Evolutionary conservation across 2,888 invertebrate genomes (phyloP).

Genomic region (Agriotes lineatus): DNA sequence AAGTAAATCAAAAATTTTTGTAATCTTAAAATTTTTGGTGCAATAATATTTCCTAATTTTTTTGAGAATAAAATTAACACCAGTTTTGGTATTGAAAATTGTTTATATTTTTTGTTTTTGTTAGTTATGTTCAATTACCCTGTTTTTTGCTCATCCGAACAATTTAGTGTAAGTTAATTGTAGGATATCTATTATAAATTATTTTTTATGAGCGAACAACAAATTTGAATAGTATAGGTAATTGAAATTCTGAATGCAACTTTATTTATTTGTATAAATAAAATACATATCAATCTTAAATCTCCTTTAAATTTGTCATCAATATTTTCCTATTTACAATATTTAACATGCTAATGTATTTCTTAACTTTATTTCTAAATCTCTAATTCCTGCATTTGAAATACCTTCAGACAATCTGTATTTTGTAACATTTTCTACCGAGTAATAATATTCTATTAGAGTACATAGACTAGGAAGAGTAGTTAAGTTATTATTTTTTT

Average conservation of each 20-base stretch:
- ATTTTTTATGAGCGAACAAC: neutral
- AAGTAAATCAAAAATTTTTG: too few species aligned
- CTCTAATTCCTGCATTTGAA: too few species aligned
- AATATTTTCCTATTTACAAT: too few species aligned
- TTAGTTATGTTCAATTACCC: slow-evolving; percentile 1
- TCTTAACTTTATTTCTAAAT: too few species aligned
- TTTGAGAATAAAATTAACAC: too few species aligned
- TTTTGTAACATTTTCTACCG: neutral
- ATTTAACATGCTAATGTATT: too few species aligned
- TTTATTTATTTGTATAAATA: neutral
- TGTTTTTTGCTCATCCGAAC: slow-evolving; percentile 12
- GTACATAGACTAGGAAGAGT: slow-evolving; percentile 8
- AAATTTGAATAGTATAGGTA: neutral
- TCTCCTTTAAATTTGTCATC: too few species aligned
- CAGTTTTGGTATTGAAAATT: too few species aligned
- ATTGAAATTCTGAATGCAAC: neutral
- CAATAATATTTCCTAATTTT: too few species aligned
- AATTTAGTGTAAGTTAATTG: neutral
- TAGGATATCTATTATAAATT: neutral
- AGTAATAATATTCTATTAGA: neutral
- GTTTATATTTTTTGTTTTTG: neutral
- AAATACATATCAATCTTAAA: neutral
- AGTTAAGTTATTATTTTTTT: slow-evolving; percentile 15
- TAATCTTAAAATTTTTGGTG: too few species aligned
- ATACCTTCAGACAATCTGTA: too few species aligned